Conservation (phyloP, 2,888 invertebrate genomes). For the Junonia oenone region DNA sequence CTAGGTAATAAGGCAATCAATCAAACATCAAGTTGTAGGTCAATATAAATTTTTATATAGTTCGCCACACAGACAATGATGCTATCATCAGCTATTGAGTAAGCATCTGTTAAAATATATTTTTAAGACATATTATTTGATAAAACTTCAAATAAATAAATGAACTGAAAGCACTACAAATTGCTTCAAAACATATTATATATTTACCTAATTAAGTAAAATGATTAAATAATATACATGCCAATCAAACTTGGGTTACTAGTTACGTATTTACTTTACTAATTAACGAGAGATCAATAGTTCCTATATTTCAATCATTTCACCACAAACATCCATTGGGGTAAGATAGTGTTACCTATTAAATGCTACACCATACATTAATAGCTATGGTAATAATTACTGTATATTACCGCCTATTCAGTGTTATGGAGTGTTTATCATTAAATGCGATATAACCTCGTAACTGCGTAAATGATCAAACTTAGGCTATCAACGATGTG, state of each 20-base stretch:
- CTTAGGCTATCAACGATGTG: constrained; percentile 46
- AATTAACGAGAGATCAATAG: neutral
- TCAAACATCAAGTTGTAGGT: too few species aligned
- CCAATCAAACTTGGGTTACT: neutral
- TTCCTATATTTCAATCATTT: neutral
- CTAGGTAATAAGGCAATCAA: too few species aligned
- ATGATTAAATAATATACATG: too few species aligned
- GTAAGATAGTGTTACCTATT: neutral
- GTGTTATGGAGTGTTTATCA: constrained; percentile 56
- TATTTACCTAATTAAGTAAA: too few species aligned
- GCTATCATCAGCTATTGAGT: too few species aligned
- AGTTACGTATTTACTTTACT: neutral
- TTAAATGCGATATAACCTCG: constrained; percentile 33
- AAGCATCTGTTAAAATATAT: too few species aligned
- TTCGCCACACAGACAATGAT: too few species aligned
- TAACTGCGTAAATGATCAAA: constrained; percentile 45
- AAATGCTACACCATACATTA: constrained; percentile 2
- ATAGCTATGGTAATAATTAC: constrained; percentile 8
- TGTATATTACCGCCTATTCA: constrained; percentile 27
- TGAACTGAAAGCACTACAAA: too few species aligned
- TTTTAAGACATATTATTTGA: too few species aligned
- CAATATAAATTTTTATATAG: too few species aligned
- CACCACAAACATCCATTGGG: neutral
- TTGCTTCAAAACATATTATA: too few species aligned
- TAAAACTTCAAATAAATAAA: too few species aligned